Base-by-base conservation (phyloP, 2,113 vertebrate genomes). In the Ivindomyrus marchei region DNA sequence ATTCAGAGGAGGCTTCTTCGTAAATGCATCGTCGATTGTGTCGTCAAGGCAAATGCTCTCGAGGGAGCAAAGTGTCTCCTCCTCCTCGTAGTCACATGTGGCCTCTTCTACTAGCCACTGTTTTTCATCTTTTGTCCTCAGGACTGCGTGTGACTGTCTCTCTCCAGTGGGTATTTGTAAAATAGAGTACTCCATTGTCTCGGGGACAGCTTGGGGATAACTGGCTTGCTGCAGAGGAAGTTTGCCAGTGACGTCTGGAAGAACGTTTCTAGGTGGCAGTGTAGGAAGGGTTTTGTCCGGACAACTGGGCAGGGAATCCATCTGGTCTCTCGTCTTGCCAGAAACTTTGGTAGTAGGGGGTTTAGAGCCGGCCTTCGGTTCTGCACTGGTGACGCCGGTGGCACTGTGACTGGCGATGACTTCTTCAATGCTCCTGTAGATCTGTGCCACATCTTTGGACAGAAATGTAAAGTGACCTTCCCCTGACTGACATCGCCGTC, bases 401-500 rank as follows among this genome's bases (percentile, higher is more conserved):
- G 45, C 91, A 24, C 91, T 91, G 47, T 95, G 90, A 11, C 91
- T 83, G 89, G 89, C 90, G 0, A 98, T 96, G 89, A 96, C 95
- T 0, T 95, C 88, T 0, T 95, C 92, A 83, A 97, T 94, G 0
- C 94, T 87, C 1, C 91, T 90, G 87, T 95, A 96, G 91, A 98
- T 95, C 89, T 97, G 94, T 0, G 21, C 47, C 2, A 96, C 97
- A 0, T 94, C 91, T 0, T 91, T 92, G 83, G 96, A 97, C 92
- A 94, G 93, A 94, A 98, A 98, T 91, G 94, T 96, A 87, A 98
- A 99, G 83, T 96, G 90, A 46, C 97, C 98, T 87, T 97, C 96
- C 0, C 98, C 98, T 0, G 97, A 97, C 47, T 97, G 93, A 13
- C 97, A 98, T 89, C 96, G 96, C 11, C 96, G 97, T 42, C 97